These are phyloP conservation scores for Esperia sulphurella DNA, from an alignment of 2,888 invertebrate species.

Conservation along the genomic window DNA sequence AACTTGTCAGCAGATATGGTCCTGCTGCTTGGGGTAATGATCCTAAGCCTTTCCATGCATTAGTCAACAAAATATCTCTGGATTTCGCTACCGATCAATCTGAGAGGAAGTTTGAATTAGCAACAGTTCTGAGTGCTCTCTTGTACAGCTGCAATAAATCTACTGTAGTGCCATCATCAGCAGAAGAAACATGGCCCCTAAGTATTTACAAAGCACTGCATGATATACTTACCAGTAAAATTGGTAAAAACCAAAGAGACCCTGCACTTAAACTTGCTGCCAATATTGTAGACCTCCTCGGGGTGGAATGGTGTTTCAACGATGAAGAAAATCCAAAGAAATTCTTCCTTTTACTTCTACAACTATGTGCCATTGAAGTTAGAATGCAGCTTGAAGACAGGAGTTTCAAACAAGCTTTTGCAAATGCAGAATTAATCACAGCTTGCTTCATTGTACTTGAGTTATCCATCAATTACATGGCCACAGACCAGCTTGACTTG, in stretches of 20 bases:
- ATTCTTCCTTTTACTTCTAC: slow-evolving; percentile 89
- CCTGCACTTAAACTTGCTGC: slow-evolving; percentile 92
- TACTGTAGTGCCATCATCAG: slow-evolving; percentile 80
- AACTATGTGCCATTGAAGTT: slow-evolving; percentile 94
- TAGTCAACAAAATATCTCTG: slow-evolving; percentile 89
- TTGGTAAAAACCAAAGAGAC: slow-evolving; percentile 92
- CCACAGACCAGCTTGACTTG: slow-evolving; percentile 88
- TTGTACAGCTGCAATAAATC: slow-evolving; percentile 86
- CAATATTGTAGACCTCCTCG: slow-evolving; percentile 87
- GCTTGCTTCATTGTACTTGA: slow-evolving; percentile 91
- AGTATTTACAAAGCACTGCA: slow-evolving; percentile 89
- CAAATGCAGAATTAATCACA: slow-evolving; percentile 88
- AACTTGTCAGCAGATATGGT: slow-evolving; percentile 86
- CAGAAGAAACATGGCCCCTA: slow-evolving; percentile 89
- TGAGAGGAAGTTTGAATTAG: slow-evolving; percentile 93
- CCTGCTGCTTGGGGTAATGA: slow-evolving; percentile 87
- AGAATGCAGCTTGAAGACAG: slow-evolving; percentile 95
- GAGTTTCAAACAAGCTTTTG: slow-evolving; percentile 87
- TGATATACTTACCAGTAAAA: slow-evolving; percentile 92
- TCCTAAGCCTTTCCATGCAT: slow-evolving; percentile 88
- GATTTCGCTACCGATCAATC: slow-evolving; percentile 94
- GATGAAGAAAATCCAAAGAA: slow-evolving; percentile 90
- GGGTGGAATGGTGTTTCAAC: slow-evolving; percentile 90
- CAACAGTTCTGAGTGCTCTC: slow-evolving; percentile 87
- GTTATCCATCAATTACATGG: slow-evolving; percentile 87